Percentiles rank a stretch among this genome's conserved stretches.
Conservation (phyloP, 2,888 invertebrate genomes). For the Herminia tarsipennalis region DNA sequence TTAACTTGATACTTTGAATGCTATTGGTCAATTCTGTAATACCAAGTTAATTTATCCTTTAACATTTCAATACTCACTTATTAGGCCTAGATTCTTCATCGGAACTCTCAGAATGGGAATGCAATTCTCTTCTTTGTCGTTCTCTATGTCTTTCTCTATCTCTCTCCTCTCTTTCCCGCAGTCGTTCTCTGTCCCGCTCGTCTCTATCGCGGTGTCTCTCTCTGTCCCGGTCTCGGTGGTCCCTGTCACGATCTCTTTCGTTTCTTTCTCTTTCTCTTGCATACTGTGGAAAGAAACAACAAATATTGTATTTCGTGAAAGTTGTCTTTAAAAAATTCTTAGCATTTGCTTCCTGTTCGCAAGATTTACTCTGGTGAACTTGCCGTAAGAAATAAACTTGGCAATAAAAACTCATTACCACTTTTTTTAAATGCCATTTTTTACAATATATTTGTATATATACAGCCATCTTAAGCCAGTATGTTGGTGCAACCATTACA, state of each 20-base stretch:
- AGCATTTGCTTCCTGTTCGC: no score
- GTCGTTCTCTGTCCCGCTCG: slow-evolving; percentile 87
- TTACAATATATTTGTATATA: no score
- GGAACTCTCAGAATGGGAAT: slow-evolving; percentile 87
- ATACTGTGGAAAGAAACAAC: slow-evolving; percentile 67
- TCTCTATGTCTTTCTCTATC: slow-evolving; percentile 82
- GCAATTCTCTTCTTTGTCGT: slow-evolving; percentile 76
- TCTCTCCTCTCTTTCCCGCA: slow-evolving; percentile 81
- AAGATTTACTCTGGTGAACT: no score
- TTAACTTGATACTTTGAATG: no score
- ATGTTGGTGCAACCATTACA: no score
- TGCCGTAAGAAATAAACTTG: no score
- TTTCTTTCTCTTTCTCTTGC: slow-evolving; percentile 80
- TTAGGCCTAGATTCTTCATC: slow-evolving; percentile 88
- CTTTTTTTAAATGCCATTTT: no score
- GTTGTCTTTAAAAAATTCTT: neutral
- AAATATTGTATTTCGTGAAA: neutral
- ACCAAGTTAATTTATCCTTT: no score
- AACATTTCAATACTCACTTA: slow-evolving; percentile 79
- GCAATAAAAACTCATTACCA: no score
- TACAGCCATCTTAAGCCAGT: no score
- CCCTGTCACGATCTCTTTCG: slow-evolving; percentile 85
- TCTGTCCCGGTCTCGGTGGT: slow-evolving; percentile 86
- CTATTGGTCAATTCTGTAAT: no score
- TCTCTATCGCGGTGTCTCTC: slow-evolving; percentile 85